phyloP scores from a whole-genome alignment of 1,140 invertebrate species.

The Heliconius hermathena region DNA sequence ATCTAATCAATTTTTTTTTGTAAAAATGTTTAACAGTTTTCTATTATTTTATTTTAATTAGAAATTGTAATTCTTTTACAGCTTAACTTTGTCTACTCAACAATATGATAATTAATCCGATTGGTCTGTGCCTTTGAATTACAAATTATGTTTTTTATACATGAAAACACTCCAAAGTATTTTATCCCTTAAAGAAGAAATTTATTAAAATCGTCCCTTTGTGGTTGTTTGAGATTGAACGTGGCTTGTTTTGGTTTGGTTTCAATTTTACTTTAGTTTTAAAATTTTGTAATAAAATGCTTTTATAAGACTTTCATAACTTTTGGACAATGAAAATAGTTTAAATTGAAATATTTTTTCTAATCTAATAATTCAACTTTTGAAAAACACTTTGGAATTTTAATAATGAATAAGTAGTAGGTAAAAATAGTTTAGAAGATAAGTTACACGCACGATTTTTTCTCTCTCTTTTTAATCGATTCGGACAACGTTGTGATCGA shows the following conservation, averaged over 20 bases:
- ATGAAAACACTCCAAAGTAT: constrained; percentile 31
- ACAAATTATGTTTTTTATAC: constrained; percentile 36
- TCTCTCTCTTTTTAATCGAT: not conserved
- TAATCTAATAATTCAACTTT: not conserved
- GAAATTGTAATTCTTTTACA: not conserved
- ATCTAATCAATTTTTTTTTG: too few relatives aligned
- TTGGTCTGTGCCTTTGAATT: constrained; percentile 33
- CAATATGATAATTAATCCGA: constrained; percentile 3
- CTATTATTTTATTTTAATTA: too few relatives aligned
- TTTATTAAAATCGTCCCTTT: constrained; percentile 30
- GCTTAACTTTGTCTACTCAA: not conserved
- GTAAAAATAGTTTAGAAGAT: too few relatives aligned
- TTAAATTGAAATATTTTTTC: not conserved
- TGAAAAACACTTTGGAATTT: not conserved
- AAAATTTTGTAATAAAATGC: not conserved
- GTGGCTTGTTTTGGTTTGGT: constrained; percentile 11
- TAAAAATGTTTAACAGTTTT: too few relatives aligned
- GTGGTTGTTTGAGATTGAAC: constrained; percentile 24
- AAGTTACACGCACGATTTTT: not conserved
- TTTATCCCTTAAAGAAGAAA: constrained; percentile 25
- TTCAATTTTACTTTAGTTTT: not conserved
- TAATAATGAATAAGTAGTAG: too few relatives aligned
- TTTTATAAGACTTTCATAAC: not conserved
- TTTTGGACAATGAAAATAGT: not conserved
- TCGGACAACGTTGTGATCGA: not conserved